Evolutionary conservation across 1,140 invertebrate genomes (phyloP).

Genomic region (Maconellicoccus hirsutus): DNA sequence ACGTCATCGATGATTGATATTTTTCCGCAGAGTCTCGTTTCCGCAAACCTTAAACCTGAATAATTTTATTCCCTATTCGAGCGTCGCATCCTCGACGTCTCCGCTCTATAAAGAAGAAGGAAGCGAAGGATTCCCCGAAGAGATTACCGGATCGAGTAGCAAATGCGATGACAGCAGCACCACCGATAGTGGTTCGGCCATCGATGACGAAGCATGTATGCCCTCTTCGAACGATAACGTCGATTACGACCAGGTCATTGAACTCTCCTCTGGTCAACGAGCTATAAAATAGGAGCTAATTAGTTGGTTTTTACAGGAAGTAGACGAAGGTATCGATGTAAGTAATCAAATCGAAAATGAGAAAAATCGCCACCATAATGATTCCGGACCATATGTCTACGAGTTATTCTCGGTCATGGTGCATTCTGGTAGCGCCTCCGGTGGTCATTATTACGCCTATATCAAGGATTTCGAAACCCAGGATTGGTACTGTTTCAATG

Average conservation of each 20-base stretch:
- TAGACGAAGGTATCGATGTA: slow-evolving; percentile 51
- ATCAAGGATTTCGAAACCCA: slow-evolving; percentile 72
- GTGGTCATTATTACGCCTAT: slow-evolving; percentile 89
- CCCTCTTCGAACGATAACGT: slow-evolving; percentile 1
- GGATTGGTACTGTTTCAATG: slow-evolving; percentile 75
- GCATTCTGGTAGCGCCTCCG: slow-evolving; percentile 80
- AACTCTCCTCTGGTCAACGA: background rate
- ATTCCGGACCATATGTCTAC: slow-evolving; percentile 63
- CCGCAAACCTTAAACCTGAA: slow-evolving; percentile 72
- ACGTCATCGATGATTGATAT: background rate
- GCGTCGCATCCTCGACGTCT: slow-evolving; percentile 25
- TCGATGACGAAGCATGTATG: slow-evolving; percentile 47
- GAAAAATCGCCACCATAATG: slow-evolving; percentile 38
- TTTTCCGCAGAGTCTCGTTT: slow-evolving; percentile 61
- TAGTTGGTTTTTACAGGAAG: slow-evolving; percentile 34
- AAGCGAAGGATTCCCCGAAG: slow-evolving; percentile 34
- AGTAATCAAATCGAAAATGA: slow-evolving; percentile 40
- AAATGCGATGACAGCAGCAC: slow-evolving; percentile 54
- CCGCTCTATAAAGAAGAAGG: slow-evolving; percentile 33
- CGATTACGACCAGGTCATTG: background rate
- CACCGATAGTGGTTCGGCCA: slow-evolving; percentile 53
- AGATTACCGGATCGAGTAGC: slow-evolving; percentile 35
- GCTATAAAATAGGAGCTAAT: too few species aligned
- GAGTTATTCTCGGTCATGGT: slow-evolving; percentile 90
- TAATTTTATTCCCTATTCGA: slow-evolving; percentile 47